Conservation (phyloP, 2,113 vertebrate genomes). For the Saguinus midas region DNA sequence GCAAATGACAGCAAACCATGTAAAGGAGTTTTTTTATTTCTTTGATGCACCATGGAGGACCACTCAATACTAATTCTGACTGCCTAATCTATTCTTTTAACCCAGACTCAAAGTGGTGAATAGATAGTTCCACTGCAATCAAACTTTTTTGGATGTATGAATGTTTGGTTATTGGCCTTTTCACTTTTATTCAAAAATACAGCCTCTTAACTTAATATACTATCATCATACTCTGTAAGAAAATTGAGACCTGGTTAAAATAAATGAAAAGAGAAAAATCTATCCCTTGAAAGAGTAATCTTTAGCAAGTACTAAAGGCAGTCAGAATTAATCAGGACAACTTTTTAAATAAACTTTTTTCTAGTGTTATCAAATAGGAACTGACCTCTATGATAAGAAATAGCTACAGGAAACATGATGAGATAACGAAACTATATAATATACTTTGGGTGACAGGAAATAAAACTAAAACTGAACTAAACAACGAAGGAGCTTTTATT, state of each 20-base stretch:
- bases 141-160: not conserved
- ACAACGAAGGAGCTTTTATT: not conserved
- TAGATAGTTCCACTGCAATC: not conserved
- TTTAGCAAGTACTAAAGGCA: not conserved
- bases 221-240: not conserved
- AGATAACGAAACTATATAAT: not conserved
- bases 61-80: not conserved
- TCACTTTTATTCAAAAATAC: not conserved
- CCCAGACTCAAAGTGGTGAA: not conserved
- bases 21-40: not conserved
- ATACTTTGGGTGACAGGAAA: not conserved
- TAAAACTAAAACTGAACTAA: not conserved
- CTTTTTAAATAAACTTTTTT: not conserved
- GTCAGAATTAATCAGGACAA: not conserved
- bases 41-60: not conserved
- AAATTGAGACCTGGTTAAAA: not conserved
- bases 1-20: not conserved
- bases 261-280: not conserved
- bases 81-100: not conserved
- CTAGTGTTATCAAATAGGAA: not conserved
- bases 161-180: not conserved
- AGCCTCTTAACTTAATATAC: not conserved
- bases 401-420: not conserved
- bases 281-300: not conserved
- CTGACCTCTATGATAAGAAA: not conserved